Base-by-base conservation (phyloP, 2,797 vertebrate species). In the Nasua narica region DNA sequence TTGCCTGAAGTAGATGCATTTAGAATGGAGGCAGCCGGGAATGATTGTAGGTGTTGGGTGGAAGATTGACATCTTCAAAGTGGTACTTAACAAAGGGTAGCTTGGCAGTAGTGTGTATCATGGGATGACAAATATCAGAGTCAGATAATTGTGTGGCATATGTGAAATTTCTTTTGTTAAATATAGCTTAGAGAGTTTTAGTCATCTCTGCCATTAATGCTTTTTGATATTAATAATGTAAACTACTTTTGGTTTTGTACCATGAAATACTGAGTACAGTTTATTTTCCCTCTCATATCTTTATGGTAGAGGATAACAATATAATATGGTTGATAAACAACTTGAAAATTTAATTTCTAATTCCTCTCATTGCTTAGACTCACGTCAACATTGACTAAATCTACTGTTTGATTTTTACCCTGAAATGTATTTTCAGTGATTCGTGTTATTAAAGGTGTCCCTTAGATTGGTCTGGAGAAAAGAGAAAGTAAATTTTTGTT, bases 171-270 rank as follows among this genome's bases (percentile, higher is more conserved):
- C 82, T 92, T 50, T 96, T 1, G 7, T 94, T 96, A 96, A 97
- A 78, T 90, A 82, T 85, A 95, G 70, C 91, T 74, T 91, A 72
- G 92, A 93, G 91, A 90, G 70, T 91, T 96, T 94, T 94, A 72
- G 87, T 91, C 84, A 62, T 94, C 40, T 94, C 58, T 92, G 54
- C 76, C 72, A 16, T 84, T 79, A 56, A 67, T 72, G 76, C 90
- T 86, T 87, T 93, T 96, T 93, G 88, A 81, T 92, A 69, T 88
- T 94, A 84, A 65, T 90, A 84, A 65, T 90, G n/a, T 89, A 77
- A 86, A 84, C 70, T 81, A 52, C 56, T 84, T 97, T 87, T 90
- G 58, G 27, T 92, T 96, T 92, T 78, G 7, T 94, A 35, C 87
- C 52, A n/a, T 87, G 46, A 79, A 76, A 81, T 96, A 83, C 21